Evolutionary conservation across 1,140 invertebrate species (phyloP).

Genomic region (Rhynchophorus ferrugineus): DNA sequence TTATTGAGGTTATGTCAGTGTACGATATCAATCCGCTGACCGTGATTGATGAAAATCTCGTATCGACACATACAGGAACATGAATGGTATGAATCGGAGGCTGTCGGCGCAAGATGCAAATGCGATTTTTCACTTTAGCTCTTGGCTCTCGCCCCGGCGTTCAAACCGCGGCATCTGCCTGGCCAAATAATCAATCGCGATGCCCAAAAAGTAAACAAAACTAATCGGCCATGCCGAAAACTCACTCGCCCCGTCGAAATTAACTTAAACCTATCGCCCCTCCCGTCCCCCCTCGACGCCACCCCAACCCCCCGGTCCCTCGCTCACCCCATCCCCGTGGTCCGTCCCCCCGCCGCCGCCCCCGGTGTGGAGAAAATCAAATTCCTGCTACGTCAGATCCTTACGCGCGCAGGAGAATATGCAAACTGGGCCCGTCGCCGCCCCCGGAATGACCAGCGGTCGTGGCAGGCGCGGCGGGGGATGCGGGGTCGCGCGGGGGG

Average conservation of each 20-base stretch:
- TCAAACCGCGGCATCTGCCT: not conserved
- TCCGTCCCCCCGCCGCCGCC: not conserved
- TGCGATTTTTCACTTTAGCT: no score
- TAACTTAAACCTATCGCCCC: constrained; percentile 9
- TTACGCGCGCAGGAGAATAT: constrained; percentile 32
- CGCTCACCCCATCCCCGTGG: not conserved
- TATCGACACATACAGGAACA: no score
- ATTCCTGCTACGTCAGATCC: constrained; percentile 22
- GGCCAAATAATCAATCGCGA: not conserved
- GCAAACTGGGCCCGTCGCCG: constrained; percentile 32
- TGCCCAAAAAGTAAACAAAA: not conserved
- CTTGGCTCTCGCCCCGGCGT: no score
- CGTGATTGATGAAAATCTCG: no score
- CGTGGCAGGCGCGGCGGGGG: constrained; percentile 28
- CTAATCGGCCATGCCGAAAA: not conserved
- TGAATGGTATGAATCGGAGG: no score
- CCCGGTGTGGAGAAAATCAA: constrained; percentile 17
- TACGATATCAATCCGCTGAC: no score
- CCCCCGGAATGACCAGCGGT: constrained; percentile 39
- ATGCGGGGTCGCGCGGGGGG: constrained; percentile 19
- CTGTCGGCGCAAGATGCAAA: no score
- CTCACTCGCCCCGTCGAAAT: constrained; percentile 8
- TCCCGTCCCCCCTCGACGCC: not conserved
- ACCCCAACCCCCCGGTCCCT: not conserved
- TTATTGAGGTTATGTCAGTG: no score